Evolutionary conservation across 2,888 invertebrate genomes (phyloP), one percentile per base, ranked within the genome.

Genomic region (Phlogophora meticulosa): DNA sequence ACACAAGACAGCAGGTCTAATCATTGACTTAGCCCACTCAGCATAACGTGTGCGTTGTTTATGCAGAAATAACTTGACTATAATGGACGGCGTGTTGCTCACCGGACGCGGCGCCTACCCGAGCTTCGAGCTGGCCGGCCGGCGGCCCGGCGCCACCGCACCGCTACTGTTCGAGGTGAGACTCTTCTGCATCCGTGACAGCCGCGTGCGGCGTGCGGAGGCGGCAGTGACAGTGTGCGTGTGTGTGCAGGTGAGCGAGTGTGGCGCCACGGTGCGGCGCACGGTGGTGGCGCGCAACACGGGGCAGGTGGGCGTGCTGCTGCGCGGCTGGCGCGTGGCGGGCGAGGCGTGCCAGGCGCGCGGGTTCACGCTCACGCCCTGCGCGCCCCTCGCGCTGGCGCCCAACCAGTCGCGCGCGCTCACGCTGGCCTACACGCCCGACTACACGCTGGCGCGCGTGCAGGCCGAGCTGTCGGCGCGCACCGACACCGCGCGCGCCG

Each of bases 1-100:
- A n/a, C n/a, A n/a, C n/a, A n/a, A n/a, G n/a, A n/a, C n/a, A n/a
- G n/a, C n/a, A n/a, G n/a, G n/a, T n/a, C n/a, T n/a, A n/a, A n/a
- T n/a, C n/a, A n/a, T n/a, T n/a, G n/a, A n/a, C n/a, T n/a, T n/a
- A n/a, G n/a, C n/a, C n/a, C n/a, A n/a, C n/a, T n/a, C n/a, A n/a
- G n/a, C n/a, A n/a, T 10, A 32, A 13, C 9, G 7, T 15, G n/a
- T 9, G 36, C 7, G 11, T 48, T 2, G 17, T 49, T 40, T 62
- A 66, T 68, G 42, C 90, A 97, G 99, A 83, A 99, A 99, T 91
- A 99, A 99, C 92, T 94, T 99, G 86, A 99, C 99, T 0, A 97
- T 98, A 42, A 91, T 99, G 86, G 99, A 99, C 92, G 97, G 97
- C 3, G 96, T 99, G 32, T 97, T 97, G 87, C 92, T 99, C 72